Evolutionary conservation across 2,888 invertebrate genomes (phyloP).

Genomic region (Rhabditoides inermis): DNA sequence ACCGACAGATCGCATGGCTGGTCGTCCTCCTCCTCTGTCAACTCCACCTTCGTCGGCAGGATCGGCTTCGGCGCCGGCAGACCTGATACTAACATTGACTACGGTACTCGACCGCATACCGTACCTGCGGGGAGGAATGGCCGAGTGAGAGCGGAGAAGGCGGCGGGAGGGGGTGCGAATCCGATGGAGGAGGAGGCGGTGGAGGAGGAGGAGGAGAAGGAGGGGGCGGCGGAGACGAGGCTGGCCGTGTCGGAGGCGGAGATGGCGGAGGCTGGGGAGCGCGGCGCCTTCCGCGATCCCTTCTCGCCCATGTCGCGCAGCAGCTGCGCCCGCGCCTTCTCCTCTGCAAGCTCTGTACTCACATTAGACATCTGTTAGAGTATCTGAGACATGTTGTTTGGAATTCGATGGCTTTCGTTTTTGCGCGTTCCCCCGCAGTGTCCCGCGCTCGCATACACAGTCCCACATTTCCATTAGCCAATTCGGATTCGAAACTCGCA

Average conservation of each 20-base stretch:
- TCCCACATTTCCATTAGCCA: too few relatives aligned
- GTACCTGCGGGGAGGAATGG: not conserved
- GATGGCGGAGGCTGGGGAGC: too few relatives aligned
- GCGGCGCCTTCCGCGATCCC: too few relatives aligned
- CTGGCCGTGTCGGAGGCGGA: constrained; percentile 35
- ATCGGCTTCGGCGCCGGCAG: constrained; percentile 24
- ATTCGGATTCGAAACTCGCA: too few relatives aligned
- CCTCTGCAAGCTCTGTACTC: constrained; percentile 17
- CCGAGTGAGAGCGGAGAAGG: not conserved
- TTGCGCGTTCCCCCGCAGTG: too few relatives aligned
- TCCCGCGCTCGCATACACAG: too few relatives aligned
- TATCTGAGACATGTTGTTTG: too few relatives aligned
- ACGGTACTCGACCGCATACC: not conserved
- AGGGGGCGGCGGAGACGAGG: too few relatives aligned
- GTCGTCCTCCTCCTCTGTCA: constrained; percentile 9
- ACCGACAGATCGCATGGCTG: constrained; percentile 15
- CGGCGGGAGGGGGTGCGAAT: constrained; percentile 4
- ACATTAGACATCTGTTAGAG: not conserved
- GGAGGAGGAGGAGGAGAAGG: constrained; percentile 21
- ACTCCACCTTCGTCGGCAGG: constrained; percentile 7
- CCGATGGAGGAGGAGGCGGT: constrained; percentile 23
- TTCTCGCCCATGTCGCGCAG: constrained; percentile 25
- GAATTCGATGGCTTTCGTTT: too few relatives aligned
- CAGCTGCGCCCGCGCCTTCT: constrained; percentile 24
- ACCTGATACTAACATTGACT: constrained; percentile 4